Evolutionary conservation across 2,797 vertebrate genomes (phyloP).

Genomic region (Siniperca undulata): DNA sequence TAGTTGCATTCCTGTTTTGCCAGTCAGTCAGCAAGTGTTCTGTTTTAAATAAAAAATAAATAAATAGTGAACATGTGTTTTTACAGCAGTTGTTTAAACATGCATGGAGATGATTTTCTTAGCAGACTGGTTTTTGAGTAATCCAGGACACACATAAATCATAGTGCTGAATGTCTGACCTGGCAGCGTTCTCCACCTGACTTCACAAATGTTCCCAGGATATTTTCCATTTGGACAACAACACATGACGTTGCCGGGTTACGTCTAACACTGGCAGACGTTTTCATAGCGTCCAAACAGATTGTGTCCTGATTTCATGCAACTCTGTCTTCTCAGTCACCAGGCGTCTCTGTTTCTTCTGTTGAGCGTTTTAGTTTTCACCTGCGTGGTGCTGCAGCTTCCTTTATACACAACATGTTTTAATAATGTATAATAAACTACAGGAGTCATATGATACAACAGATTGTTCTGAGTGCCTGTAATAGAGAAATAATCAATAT

Average conservation of each 20-base stretch:
- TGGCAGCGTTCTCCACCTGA: conserved; percentile 68
- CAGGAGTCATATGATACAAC: conserved; percentile 11
- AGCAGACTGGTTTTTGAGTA: conserved; percentile 45
- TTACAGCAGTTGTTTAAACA: conserved; percentile 32
- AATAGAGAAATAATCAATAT: conserved; percentile 27
- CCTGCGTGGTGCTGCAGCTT: background rate
- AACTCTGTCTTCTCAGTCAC: conserved; percentile 15
- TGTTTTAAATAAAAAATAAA: background rate
- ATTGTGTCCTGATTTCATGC: conserved; percentile 40
- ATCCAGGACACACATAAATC: conserved; percentile 60
- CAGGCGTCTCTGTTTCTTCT: conserved; percentile 11
- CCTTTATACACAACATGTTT: conserved; percentile 11
- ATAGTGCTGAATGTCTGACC: conserved; percentile 41
- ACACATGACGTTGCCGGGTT: conserved; percentile 68
- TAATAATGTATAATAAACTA: background rate
- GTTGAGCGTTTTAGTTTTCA: conserved; percentile 24
- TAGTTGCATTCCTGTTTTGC: conserved; percentile 8
- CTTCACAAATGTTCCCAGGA: conserved; percentile 69
- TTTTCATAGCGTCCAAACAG: conserved; percentile 32
- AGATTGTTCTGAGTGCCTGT: conserved; percentile 23
- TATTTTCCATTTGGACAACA: conserved; percentile 71
- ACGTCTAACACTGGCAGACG: conserved; percentile 49
- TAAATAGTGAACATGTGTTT: conserved; percentile 13
- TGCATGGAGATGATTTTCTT: conserved; percentile 28
- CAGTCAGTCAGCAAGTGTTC: background rate